phyloP scores from a whole-genome alignment of 1,140 invertebrate genomes.

The Meloidogyne floridensis region DNA sequence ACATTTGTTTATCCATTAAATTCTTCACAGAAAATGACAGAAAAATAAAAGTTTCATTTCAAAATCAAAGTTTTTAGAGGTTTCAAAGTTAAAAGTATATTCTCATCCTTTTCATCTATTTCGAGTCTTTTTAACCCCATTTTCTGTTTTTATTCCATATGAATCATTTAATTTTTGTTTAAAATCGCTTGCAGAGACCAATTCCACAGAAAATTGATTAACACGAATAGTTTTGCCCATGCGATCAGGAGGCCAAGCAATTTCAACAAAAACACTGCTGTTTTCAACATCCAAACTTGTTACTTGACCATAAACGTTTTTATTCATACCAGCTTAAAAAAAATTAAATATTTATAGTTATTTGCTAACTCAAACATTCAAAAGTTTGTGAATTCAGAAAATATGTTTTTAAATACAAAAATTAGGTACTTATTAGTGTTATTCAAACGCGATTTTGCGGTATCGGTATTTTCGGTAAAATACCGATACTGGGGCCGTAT shows the following conservation, averaged over 20 bases:
- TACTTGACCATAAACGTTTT: slow-evolving; percentile 41
- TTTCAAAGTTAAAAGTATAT: background rate
- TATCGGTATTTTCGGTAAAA: no score
- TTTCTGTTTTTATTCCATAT: background rate
- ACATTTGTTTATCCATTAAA: no score
- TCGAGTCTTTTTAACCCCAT: background rate
- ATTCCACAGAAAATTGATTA: slow-evolving; percentile 31
- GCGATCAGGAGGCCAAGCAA: slow-evolving; percentile 22
- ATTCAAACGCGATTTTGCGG: no score
- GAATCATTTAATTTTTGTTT: slow-evolving; percentile 25
- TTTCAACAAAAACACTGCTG: slow-evolving; percentile 21
- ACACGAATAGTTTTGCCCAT: slow-evolving; percentile 24
- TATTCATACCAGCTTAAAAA: slow-evolving; percentile 16
- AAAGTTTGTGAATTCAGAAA: no score
- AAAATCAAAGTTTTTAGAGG: background rate
- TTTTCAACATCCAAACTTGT: slow-evolving; percentile 36
- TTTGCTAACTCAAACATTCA: background rate
- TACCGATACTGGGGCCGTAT: no score
- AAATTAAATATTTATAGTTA: background rate
- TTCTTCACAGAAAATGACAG: no score
- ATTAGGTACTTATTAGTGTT: no score
- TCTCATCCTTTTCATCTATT: background rate
- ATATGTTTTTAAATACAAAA: no score
- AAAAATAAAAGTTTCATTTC: background rate
- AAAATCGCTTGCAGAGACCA: slow-evolving; percentile 17